A percentile compares a stretch with the other conserved stretches of the same genome.
Conservation (phyloP, 2,888 invertebrate species). For the Acanthosepion pharaonis region DNA sequence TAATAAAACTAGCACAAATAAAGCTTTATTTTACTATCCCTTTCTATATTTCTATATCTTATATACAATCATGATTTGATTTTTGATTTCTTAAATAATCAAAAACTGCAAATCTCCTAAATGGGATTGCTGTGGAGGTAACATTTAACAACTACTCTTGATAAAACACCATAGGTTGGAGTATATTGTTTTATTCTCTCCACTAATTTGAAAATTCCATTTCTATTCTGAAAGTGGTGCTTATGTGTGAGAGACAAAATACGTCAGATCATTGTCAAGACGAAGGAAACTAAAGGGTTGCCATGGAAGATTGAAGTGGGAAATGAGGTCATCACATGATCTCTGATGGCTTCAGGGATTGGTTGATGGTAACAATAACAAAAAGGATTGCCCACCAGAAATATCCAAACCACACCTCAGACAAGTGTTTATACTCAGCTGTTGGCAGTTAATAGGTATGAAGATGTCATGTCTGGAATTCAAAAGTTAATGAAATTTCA, state of each 20-base stretch:
- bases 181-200: not conserved
- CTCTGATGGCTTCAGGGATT: not conserved
- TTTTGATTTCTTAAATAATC: too few species aligned
- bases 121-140: not conserved
- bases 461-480: not conserved
- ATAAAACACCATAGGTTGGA: not conserved
- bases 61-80: too few species aligned
- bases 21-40: too few species aligned
- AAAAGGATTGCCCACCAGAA: not conserved
- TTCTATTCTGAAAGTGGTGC: not conserved
- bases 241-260: not conserved
- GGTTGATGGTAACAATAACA: not conserved
- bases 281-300: not conserved
- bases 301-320: conserved; percentile 33
- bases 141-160: not conserved
- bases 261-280: not conserved
- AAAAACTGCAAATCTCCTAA: not conserved
- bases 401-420: not conserved
- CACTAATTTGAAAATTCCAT: conserved; percentile 2
- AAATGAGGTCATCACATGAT: conserved; percentile 21
- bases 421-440: not conserved
- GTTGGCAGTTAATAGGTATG: not conserved
- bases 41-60: too few species aligned
- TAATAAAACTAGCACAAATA: too few species aligned
- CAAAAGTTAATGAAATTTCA: not conserved